Evolutionary conservation across 2,797 vertebrate species (phyloP), one percentile per base, ranked within the genome.

Genomic region (Valencia hispanica): DNA sequence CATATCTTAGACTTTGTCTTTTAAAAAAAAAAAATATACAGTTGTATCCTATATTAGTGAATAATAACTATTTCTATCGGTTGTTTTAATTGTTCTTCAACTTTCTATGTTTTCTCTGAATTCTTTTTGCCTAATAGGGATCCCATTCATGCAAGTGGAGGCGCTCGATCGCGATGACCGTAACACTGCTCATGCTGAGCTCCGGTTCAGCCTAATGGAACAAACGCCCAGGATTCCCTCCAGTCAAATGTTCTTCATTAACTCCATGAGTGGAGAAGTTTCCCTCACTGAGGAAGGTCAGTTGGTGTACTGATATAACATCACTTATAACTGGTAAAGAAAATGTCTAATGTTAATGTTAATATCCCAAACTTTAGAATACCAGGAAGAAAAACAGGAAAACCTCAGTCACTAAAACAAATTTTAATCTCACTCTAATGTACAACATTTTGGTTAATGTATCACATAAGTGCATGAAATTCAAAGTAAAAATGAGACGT

Each of bases 201-300:
- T 97, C 47, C 79, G 92, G n/a, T 96, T 96, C 80, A 93, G 91
- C 77, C 94, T 95, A 70, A 91, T 96, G 92, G 95, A 93, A 43
- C 94, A 96, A 88, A 91, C 91, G 3, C 95, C 96, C 73, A 92
- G 94, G 51, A 94, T 96, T 74, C 95, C 95, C 78, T 94, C 91
- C 73, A 94, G 94, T 72, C 89, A 91, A 59, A 93, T 95, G 92
- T 95, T 97, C 91, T 94, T 92, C 81, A 92, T 96, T 30, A 87
- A 96, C 43, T 87, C 95, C 72, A 91, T 70, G 83, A 93, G 92
- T 1, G 90, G 94, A 68, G 91, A 94, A 80, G 93, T 96, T 87
- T 95, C 95, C 63, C 95, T 97, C 66, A 95, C 95, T 17, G 95
- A 92, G 32, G 89, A 96, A 84, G 94, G 97, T 96, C 88, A 95